These are phyloP conservation scores for Symphodus melops DNA, from an alignment of 2,113 vertebrate species.

Conservation along the genomic window DNA sequence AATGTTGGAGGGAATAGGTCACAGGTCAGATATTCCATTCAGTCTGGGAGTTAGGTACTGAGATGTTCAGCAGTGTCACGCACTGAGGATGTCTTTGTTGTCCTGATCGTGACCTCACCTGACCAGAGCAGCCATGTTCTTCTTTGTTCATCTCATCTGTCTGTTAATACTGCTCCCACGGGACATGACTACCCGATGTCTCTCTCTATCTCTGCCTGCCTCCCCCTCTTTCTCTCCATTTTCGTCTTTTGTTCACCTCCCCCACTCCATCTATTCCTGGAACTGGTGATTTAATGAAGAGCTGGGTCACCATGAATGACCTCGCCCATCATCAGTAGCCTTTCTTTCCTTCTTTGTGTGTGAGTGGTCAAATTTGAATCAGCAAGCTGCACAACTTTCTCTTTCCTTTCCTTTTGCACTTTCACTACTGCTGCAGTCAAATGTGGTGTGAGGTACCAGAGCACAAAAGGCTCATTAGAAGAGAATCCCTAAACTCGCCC, in stretches of 20 bases:
- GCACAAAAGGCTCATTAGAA: slow-evolving; percentile 42
- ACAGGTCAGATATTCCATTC: slow-evolving; percentile 40
- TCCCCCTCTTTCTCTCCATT: background rate
- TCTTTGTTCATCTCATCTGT: slow-evolving; percentile 68
- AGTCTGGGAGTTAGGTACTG: slow-evolving; percentile 19
- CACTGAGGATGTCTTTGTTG: slow-evolving; percentile 59
- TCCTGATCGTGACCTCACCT: slow-evolving; percentile 73
- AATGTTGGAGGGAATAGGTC: background rate
- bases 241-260: slow-evolving; percentile 37
- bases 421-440: background rate
- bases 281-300: slow-evolving; percentile 82
- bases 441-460: background rate
- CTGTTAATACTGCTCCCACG: slow-evolving; percentile 69
- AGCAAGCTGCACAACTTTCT: background rate
- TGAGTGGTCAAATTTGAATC: slow-evolving; percentile 6
- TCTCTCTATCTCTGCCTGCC: slow-evolving; percentile 6
- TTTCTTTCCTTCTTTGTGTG: background rate
- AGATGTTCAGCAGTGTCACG: background rate
- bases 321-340: slow-evolving; percentile 46
- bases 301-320: slow-evolving; percentile 58
- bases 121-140: slow-evolving; percentile 49
- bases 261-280: slow-evolving; percentile 65
- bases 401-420: slow-evolving; percentile 8
- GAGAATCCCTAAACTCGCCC: background rate
- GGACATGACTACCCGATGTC: slow-evolving; percentile 50